Base-by-base conservation (phyloP, 2,797 vertebrate species). In the Danio jaintianensis region DNA sequence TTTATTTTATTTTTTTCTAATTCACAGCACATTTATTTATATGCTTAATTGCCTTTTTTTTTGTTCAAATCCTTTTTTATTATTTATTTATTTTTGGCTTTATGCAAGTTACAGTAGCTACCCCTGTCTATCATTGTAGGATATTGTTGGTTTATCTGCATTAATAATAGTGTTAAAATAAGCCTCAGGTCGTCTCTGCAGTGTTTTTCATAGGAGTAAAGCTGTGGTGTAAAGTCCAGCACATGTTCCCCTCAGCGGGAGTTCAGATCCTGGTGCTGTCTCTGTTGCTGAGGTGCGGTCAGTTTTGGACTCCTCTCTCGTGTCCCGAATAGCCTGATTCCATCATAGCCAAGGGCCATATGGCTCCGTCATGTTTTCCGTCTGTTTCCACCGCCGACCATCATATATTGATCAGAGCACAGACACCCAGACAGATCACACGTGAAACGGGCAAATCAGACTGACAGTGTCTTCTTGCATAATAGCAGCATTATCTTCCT, bases 331-430 rank as follows among this genome's bases (percentile, higher is more conserved):
- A 63, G 73, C 62, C 72, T 67, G 80, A 63, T 68, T 40, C 79
- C 55, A 64, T 71, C n/a, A 64, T 61, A 47, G 59, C 67, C 20
- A 66, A 16, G 20, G 48, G 70, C 69, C 48, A 66, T 79, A 70
- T 82, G 66, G 11, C 47, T 47, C 45, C 13, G 55, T 56, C 62
- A 50, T 75, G 29, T 80, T 82, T 83, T 79, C 70, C 66, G 38
- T 82, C 61, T 62, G 38, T 83, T 83, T 87, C 84, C 76, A 83
- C 73, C 9, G 6, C 22, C 10, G 50, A 75, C 80, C 66, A 69
- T 82, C 71, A 29, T 68, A n/a, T 70, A 82, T 84, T 59, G 84
- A 87, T 78, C 66, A 40, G 59, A 67, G 69, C 16, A 43, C 29
- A 55, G 42, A 56, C 36, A 48, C 75, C n/a, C 78, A 38, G 71